Conservation (phyloP, 2,113 vertebrate species). For the Apaloderma vittatum region DNA sequence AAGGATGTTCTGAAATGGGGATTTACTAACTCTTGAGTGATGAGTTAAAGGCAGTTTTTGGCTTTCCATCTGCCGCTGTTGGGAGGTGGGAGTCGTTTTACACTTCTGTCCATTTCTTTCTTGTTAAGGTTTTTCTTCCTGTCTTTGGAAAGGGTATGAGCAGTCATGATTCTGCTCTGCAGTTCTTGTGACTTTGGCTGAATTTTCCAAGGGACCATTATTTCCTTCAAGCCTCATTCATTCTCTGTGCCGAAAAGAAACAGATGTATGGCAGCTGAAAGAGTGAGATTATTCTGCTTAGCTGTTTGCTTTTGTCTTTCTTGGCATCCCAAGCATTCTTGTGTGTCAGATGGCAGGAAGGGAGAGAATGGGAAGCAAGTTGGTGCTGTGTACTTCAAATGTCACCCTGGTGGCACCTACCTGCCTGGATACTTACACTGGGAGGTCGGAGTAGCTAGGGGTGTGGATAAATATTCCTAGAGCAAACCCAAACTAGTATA, state of each 20-base stretch:
- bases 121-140: not conserved
- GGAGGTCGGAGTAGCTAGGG: not conserved
- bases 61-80: not conserved
- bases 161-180: not conserved
- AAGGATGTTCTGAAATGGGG: not conserved
- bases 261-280: not conserved
- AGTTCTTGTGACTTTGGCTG: not conserved
- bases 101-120: not conserved
- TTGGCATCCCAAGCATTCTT: not conserved
- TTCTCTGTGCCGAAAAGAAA: not conserved
- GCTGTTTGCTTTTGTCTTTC: not conserved
- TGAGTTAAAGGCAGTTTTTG: not conserved
- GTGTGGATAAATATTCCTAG: not conserved
- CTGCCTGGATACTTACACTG: not conserved
- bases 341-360: not conserved
- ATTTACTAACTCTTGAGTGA: not conserved
- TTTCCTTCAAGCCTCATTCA: not conserved
- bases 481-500: not conserved
- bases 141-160: not conserved
- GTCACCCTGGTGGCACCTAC: not conserved
- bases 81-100: not conserved
- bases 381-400: not conserved
- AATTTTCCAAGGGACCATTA: not conserved
- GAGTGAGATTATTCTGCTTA: not conserved
- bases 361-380: not conserved